These are phyloP conservation scores for Syngnathus acus DNA, from an alignment of 2,797 vertebrate species.

Conservation along the genomic window DNA sequence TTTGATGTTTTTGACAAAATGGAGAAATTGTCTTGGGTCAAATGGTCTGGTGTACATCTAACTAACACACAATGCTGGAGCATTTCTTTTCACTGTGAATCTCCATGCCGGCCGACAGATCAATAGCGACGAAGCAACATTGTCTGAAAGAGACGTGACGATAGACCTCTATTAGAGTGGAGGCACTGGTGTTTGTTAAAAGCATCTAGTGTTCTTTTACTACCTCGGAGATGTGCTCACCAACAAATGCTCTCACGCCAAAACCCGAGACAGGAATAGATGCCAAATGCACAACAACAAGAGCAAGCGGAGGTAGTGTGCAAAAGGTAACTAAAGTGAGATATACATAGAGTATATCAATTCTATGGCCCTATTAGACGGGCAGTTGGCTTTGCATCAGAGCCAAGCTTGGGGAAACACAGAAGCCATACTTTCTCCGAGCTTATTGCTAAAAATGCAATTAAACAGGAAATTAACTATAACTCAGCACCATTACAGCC, in stretches of 20 bases:
- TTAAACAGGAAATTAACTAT: constrained; percentile 26
- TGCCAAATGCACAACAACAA: constrained; percentile 31
- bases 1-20: constrained; percentile 41
- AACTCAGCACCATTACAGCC: constrained; percentile 35
- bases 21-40: constrained; percentile 7
- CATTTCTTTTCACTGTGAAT: constrained; percentile 12
- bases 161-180: constrained; percentile 5
- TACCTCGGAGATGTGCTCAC: constrained; percentile 23
- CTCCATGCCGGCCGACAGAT: constrained; percentile 13
- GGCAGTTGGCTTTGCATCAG: constrained; percentile 29
- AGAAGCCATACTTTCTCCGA: not conserved
- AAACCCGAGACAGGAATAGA: constrained; percentile 39
- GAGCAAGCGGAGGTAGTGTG: constrained; percentile 8
- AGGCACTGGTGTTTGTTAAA: constrained; percentile 26
- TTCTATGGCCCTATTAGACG: constrained; percentile 28
- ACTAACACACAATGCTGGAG: constrained; percentile 9
- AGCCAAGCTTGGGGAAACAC: constrained; percentile 17
- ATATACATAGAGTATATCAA: constrained; percentile 21
- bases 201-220: constrained; percentile 22
- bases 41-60: not conserved
- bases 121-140: constrained; percentile 30
- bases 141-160: constrained; percentile 37
- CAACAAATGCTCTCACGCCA: constrained; percentile 32
- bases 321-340: constrained; percentile 44
- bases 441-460: constrained; percentile 28